A percentile compares a stretch with the other conserved stretches of the same genome.
These are phyloP conservation scores for Drosophila putrida DNA, from an alignment of 2,888 invertebrate species.

Conservation along the genomic window DNA sequence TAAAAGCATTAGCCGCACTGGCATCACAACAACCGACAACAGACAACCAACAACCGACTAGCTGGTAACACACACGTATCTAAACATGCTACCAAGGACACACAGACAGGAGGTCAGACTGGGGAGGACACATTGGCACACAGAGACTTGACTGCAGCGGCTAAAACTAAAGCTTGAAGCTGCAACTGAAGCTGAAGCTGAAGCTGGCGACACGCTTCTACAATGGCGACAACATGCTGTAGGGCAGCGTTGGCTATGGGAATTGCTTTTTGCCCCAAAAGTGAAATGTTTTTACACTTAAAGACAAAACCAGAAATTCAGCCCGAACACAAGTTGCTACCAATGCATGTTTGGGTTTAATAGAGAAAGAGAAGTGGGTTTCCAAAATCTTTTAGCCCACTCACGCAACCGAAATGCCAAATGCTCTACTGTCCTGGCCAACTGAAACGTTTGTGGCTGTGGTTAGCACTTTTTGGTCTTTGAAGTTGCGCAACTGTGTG, in stretches of 20 bases:
- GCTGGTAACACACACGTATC: constrained; percentile 62
- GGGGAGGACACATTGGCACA: background rate
- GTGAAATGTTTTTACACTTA: constrained; percentile 82
- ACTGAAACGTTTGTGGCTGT: constrained; percentile 80
- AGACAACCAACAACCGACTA: constrained; percentile 54
- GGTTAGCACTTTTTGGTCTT: constrained; percentile 82
- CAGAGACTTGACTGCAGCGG: constrained; percentile 73
- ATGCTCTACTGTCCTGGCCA: constrained; percentile 36
- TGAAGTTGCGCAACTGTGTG: constrained; percentile 57
- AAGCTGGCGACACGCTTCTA: constrained; percentile 74
- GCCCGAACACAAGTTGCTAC: constrained; percentile 52
- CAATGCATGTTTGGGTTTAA: background rate
- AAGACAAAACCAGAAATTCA: constrained; percentile 81
- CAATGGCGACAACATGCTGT: constrained; percentile 79
- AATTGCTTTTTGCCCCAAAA: constrained; percentile 69
- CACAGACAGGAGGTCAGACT: constrained; percentile 11
- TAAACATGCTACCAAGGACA: constrained; percentile 38
- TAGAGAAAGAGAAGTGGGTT: background rate
- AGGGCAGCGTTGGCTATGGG: constrained; percentile 26
- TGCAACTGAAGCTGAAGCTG: constrained; percentile 3
- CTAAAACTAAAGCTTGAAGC: constrained; percentile 5
- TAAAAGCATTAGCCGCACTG: constrained; percentile 80
- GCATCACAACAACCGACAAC: constrained; percentile 65
- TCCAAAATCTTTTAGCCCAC: constrained; percentile 62
- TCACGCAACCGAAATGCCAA: constrained; percentile 59